Conservation (phyloP, 2,797 vertebrate species). For the Emys orbicularis region DNA sequence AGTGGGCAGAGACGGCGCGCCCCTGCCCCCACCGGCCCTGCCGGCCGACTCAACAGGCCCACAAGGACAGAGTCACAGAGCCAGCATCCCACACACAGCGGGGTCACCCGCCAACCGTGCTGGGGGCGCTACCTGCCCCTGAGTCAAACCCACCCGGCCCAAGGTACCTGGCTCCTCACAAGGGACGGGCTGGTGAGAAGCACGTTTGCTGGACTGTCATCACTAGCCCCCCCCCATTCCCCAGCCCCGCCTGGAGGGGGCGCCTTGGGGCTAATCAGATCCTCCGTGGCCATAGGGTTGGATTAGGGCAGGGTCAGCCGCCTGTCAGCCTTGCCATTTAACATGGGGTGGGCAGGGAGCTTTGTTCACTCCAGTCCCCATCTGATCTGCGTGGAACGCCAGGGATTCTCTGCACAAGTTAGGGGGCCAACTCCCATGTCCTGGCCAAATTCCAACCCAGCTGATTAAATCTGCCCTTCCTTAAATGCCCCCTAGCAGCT, state of each 20-base stretch:
- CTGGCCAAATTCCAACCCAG: no score
- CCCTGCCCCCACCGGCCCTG: no score
- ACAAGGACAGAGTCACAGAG: no score
- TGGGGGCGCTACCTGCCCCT: neutral
- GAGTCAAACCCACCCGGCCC: neutral
- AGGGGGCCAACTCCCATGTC: no score
- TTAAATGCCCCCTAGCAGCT: neutral
- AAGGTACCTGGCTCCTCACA: neutral
- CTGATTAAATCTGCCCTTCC: neutral
- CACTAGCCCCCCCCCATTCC: neutral
- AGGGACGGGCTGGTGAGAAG: neutral
- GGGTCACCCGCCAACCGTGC: neutral
- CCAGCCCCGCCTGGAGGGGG: no score
- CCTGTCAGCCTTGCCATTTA: neutral
- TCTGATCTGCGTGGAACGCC: neutral
- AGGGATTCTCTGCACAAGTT: neutral
- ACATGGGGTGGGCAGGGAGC: neutral
- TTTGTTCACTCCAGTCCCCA: neutral
- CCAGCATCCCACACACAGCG: neutral
- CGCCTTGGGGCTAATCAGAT: no score
- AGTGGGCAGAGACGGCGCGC: no score
- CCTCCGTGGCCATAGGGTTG: no score
- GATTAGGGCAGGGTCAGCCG: no score
- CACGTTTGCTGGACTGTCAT: neutral
- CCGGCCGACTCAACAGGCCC: no score